Percentiles rank a stretch among this genome's conserved stretches.
Evolutionary conservation across 2,888 invertebrate genomes (phyloP).

Genomic region (Eugnorisma glareosa): DNA sequence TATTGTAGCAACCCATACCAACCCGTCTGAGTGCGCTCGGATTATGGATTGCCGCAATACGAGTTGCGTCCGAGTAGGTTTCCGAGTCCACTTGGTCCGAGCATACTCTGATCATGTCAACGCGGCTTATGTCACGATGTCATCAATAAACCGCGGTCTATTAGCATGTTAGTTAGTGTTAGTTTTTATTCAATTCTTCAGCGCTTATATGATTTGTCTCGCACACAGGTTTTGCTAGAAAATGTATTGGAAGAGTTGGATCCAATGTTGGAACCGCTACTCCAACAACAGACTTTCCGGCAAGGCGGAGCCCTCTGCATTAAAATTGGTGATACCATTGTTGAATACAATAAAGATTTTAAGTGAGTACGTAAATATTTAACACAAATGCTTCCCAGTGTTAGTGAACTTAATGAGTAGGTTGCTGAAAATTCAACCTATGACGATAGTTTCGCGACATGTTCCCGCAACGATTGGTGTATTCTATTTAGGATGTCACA

Average conservation of each 20-base stretch:
- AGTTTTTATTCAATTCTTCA: neutral
- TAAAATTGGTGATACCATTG: conserved; percentile 96
- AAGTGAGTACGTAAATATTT: conserved; percentile 87
- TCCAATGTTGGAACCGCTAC: conserved; percentile 96
- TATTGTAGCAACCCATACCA: too few relatives aligned
- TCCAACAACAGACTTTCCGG: conserved; percentile 97
- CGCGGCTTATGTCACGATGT: neutral
- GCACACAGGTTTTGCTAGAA: conserved; percentile 93
- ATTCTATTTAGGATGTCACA: neutral
- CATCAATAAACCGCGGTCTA: neutral
- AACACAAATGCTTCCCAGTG: neutral
- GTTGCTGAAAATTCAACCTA: neutral
- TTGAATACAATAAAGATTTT: conserved; percentile 97
- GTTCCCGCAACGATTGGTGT: neutral
- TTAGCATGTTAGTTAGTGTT: neutral
- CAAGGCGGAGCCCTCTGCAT: conserved; percentile 96
- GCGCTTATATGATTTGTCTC: neutral
- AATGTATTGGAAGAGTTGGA: conserved; percentile 98
- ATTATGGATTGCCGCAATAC: too few relatives aligned
- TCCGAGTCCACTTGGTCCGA: too few relatives aligned
- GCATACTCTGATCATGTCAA: too few relatives aligned
- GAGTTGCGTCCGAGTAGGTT: too few relatives aligned
- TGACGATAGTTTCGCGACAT: neutral
- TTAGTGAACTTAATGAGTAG: neutral
- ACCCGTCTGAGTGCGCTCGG: too few relatives aligned